Evolutionary conservation across 2,113 vertebrate species (phyloP), one percentile per base, ranked within the genome.

Genomic region (Bagarius yarrelli): DNA sequence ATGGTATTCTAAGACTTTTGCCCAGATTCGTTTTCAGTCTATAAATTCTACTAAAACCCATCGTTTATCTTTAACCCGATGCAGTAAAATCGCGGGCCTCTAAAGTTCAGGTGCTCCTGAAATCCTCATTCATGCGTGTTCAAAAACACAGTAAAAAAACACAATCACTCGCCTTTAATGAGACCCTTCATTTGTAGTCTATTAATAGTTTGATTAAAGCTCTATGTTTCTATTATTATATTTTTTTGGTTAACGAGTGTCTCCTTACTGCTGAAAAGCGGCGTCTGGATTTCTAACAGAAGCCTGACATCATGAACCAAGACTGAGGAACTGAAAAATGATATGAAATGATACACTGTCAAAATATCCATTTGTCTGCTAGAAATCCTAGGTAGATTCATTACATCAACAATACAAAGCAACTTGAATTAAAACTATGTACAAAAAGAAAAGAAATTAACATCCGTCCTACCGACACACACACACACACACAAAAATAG

Each of bases 321-420:
- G 91, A 93, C 88, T 86, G 86, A 91, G 92, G 91, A 89, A 89
- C 90, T 90, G 88, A 92, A 93, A 94, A 93, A 81, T 83, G 88
- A 25, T 50, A 8, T 27, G 44, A 63, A 92, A 93, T 90, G 91
- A 93, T 88, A 91, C 92, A 93, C 91, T 76, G 82, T 85, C 86
- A 73, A 76, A 84, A 82, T 77, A 83, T 57, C 44, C 40, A 40
- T 57, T 14, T 71, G 47, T 71, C 44, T 70, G 67, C 40, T 50
- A 16, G 18, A 71, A 27, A 11, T 50, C 25, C 32, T 23, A 25
- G 32, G 61, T 34, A 52, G 66, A 81, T 85, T 76, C 89, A 84
- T 88, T 89, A 88, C 87, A 87, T 78, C 50, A 40, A 77, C 30
- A 76, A 84, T 80, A 82, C 53, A 30, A 44, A 57, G n/a, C 53